These are phyloP conservation scores for Eilema griseolum DNA, from an alignment of 2,888 invertebrate genomes.

Conservation along the genomic window DNA sequence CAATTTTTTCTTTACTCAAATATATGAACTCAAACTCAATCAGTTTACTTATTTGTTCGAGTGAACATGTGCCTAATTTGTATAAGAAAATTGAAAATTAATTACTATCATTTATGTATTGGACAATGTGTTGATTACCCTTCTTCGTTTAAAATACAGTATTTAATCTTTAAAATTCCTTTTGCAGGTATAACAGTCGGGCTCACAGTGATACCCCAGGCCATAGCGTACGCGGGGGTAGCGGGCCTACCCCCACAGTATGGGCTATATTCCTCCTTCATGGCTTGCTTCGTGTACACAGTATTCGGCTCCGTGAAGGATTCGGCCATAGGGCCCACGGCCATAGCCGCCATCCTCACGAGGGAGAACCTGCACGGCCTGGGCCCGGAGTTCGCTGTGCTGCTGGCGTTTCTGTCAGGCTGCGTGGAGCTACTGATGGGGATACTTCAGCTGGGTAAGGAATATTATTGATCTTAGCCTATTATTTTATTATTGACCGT, in stretches of 20 bases:
- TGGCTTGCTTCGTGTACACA: constrained; percentile 97
- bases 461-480: not conserved
- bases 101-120: too few relatives aligned
- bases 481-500: not conserved
- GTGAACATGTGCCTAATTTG: too few relatives aligned
- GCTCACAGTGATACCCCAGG: constrained; percentile 94
- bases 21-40: too few relatives aligned
- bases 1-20: too few relatives aligned
- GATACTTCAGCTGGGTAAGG: constrained; percentile 90
- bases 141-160: not conserved
- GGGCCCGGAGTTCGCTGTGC: constrained; percentile 90
- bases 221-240: constrained; percentile 93
- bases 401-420: constrained; percentile 91
- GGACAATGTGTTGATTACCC: too few relatives aligned
- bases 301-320: constrained; percentile 92
- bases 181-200: constrained; percentile 88
- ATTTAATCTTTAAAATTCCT: too few relatives aligned
- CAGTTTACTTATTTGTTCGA: too few relatives aligned
- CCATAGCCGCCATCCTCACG: constrained; percentile 93
- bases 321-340: constrained; percentile 94
- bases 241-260: constrained; percentile 92
- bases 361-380: constrained; percentile 90
- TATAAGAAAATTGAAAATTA: too few relatives aligned
- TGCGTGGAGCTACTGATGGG: constrained; percentile 91
- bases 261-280: constrained; percentile 97